These are phyloP conservation scores for Protophormia terraenovae DNA, from an alignment of 2,888 invertebrate species.

Conservation along the genomic window DNA sequence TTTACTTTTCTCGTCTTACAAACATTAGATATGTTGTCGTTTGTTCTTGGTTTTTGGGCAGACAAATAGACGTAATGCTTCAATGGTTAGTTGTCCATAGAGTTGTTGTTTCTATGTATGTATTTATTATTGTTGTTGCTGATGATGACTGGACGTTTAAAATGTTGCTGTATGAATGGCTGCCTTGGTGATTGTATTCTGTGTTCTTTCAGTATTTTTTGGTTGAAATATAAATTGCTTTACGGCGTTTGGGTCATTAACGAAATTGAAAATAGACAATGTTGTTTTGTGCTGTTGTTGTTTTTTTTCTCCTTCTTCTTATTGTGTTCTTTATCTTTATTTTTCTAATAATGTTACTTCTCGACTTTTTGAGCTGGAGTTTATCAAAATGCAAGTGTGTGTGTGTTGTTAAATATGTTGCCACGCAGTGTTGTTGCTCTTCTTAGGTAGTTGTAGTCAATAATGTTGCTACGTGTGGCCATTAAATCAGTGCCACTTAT, in stretches of 20 bases:
- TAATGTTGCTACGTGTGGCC: conserved; percentile 76
- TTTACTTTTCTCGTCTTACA: not conserved
- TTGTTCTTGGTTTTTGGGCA: conserved; percentile 39
- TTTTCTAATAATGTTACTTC: conserved; percentile 52
- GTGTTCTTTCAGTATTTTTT: conserved; percentile 21
- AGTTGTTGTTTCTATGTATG: conserved; percentile 12
- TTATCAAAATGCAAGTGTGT: conserved; percentile 22
- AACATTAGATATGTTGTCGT: conserved; percentile 38
- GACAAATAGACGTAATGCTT: conserved; percentile 63
- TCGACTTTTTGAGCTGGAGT: conserved; percentile 44
- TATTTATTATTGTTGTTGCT: conserved; percentile 37
- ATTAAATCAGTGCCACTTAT: conserved; percentile 73
- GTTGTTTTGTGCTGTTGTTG: conserved; percentile 66
- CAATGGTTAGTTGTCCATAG: conserved; percentile 51
- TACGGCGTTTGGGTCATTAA: conserved; percentile 80
- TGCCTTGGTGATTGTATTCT: conserved; percentile 38
- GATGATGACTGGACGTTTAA: conserved; percentile 58
- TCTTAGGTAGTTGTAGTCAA: conserved; percentile 65
- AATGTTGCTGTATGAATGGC: conserved; percentile 50
- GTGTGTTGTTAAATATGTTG: conserved; percentile 33
- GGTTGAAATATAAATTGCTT: conserved; percentile 76
- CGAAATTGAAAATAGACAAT: conserved; percentile 78
- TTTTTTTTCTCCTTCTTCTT: not conserved
- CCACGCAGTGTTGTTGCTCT: conserved; percentile 54
- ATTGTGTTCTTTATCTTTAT: conserved; percentile 49